These are phyloP conservation scores for Onychostruthus taczanowskii DNA, from an alignment of 2,113 vertebrate species.

Conservation along the genomic window DNA sequence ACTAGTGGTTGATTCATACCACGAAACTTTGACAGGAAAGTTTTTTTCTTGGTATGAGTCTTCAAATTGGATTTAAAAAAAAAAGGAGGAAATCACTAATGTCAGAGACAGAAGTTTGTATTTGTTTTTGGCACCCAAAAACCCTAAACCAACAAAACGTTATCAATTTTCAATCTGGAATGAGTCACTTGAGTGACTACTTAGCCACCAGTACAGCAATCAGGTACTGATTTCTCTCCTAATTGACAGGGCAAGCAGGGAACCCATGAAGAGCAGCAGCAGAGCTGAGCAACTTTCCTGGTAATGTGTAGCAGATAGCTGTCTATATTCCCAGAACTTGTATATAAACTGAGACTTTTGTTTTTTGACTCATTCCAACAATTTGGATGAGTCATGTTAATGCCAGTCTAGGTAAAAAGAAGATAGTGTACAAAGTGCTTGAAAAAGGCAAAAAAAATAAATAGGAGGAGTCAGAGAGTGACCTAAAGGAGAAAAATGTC, in stretches of 20 bases:
- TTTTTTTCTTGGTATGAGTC: not conserved
- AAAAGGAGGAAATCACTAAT: not conserved
- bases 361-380: not conserved
- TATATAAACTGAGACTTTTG: not conserved
- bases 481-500: not conserved
- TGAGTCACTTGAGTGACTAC: not conserved
- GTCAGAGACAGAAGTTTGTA: not conserved
- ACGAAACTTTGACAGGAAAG: not conserved
- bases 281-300: not conserved
- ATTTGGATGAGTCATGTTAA: not conserved
- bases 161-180: not conserved
- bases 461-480: not conserved
- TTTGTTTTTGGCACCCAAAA: not conserved
- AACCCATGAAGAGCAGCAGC: not conserved
- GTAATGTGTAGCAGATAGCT: not conserved
- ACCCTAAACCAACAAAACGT: not conserved
- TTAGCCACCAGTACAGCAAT: accelerated
- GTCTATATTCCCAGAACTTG: not conserved
- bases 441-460: not conserved
- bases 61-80: not conserved
- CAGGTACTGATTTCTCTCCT: not conserved
- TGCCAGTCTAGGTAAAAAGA: not conserved
- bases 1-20: not conserved
- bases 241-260: not conserved
- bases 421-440: not conserved